These are phyloP conservation scores for Budorcas taxicolor DNA, from an alignment of 2,113 vertebrate species.

Conservation along the genomic window DNA sequence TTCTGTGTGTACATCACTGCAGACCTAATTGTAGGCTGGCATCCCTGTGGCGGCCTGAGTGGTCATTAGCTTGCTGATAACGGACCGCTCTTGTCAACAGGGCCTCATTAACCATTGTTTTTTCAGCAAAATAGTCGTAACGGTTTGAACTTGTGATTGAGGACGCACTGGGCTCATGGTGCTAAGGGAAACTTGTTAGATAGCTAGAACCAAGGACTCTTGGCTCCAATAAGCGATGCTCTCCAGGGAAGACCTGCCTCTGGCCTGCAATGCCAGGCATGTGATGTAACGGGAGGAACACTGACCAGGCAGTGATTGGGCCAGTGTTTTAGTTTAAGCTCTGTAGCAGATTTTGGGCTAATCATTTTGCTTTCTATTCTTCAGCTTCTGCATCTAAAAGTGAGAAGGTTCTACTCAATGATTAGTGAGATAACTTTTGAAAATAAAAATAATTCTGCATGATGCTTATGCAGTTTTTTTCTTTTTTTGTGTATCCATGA, in stretches of 20 bases:
- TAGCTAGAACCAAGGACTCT: background rate
- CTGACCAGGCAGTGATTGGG: background rate
- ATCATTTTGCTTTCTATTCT: background rate
- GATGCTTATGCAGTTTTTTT: background rate
- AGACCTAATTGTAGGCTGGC: conserved; percentile 74
- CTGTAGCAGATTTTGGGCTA: background rate
- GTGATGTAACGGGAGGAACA: accelerated
- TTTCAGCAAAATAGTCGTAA: conserved; percentile 47
- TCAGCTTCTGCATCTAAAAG: background rate
- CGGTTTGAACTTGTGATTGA: conserved; percentile 65
- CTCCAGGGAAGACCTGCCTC: background rate
- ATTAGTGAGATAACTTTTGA: background rate
- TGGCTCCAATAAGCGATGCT: background rate
- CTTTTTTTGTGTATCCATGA: background rate
- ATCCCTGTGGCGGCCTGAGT: conserved; percentile 55
- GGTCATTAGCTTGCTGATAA: conserved; percentile 75
- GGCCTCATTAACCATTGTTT: conserved; percentile 69
- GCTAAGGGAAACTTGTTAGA: background rate
- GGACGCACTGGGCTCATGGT: background rate
- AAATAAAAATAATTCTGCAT: background rate
- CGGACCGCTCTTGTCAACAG: conserved; percentile 61
- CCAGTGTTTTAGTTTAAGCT: background rate
- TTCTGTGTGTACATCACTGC: conserved; percentile 68
- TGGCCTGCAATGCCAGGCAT: accelerated
- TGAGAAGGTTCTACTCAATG: background rate